phyloP scores from a whole-genome alignment of 2,797 vertebrate species.

The Craterocephalus amniculus region DNA sequence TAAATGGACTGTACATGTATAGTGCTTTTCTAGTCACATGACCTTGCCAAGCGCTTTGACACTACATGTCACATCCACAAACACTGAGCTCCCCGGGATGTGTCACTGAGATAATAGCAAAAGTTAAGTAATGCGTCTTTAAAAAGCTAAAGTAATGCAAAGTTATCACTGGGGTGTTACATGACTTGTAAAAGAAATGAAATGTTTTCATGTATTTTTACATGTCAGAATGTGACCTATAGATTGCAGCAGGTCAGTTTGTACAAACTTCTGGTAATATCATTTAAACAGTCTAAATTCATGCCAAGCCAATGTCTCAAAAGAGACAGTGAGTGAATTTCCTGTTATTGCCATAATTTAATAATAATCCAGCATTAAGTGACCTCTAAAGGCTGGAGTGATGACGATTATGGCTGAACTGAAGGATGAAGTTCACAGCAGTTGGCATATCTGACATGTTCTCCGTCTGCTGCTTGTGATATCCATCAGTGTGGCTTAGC shows the following conservation, averaged over 20 bases:
- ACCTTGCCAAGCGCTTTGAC: no score
- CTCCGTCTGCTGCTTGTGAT: conserved; percentile 18
- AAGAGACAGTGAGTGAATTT: not conserved
- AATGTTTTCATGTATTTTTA: not conserved
- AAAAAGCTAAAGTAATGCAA: not conserved
- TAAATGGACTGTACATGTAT: no score
- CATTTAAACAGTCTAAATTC: not conserved
- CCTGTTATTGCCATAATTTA: not conserved
- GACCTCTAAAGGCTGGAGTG: not conserved
- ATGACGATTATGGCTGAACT: not conserved
- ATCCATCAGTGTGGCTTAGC: conserved; percentile 12
- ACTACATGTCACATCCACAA: no score
- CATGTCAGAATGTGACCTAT: not conserved
- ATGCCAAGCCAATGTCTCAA: conserved; percentile 1
- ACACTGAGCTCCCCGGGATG: no score
- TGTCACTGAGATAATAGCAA: no score
- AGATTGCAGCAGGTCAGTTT: not conserved
- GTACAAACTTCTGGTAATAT: not conserved
- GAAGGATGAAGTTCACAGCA: not conserved
- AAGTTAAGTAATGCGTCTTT: no score
- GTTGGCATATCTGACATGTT: not conserved
- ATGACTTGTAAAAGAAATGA: not conserved
- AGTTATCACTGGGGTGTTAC: not conserved
- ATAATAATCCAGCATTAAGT: conserved; percentile 3
- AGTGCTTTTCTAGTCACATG: no score